Evolutionary conservation across 2,888 invertebrate genomes (phyloP).

Genomic region (Idaea dimidiata): DNA sequence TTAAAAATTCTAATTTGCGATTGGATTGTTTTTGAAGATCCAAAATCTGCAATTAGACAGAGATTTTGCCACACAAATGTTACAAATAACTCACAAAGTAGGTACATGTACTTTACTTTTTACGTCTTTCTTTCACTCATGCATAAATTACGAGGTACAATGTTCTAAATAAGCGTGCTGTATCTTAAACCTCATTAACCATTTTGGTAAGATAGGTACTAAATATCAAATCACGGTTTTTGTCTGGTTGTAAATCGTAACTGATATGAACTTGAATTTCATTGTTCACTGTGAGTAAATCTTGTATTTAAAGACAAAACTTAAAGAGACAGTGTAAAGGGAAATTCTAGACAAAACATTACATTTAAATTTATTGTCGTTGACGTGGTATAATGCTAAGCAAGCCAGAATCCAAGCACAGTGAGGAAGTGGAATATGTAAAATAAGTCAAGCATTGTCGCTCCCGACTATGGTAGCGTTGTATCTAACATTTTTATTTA

Average conservation of each 20-base stretch:
- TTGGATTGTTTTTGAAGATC: too few relatives aligned
- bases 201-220: too few relatives aligned
- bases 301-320: not conserved
- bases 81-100: too few relatives aligned
- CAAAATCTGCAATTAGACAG: too few relatives aligned
- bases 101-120: too few relatives aligned
- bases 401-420: constrained; percentile 25
- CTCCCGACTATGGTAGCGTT: constrained; percentile 39
- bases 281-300: not conserved
- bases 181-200: too few relatives aligned
- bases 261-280: not conserved
- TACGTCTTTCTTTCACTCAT: too few relatives aligned
- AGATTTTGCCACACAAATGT: too few relatives aligned
- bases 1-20: too few relatives aligned
- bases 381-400: constrained; percentile 23
- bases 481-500: constrained; percentile 36
- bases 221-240: not conserved
- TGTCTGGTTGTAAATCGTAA: not conserved
- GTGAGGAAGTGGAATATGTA: constrained; percentile 70
- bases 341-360: constrained; percentile 23
- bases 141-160: too few relatives aligned
- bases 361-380: constrained; percentile 22
- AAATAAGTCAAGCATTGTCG: constrained; percentile 65
- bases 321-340: not conserved
- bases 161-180: too few relatives aligned